Evolutionary conservation across 2,888 invertebrate species (phyloP).

Genomic region (Drosophila limbata): DNA sequence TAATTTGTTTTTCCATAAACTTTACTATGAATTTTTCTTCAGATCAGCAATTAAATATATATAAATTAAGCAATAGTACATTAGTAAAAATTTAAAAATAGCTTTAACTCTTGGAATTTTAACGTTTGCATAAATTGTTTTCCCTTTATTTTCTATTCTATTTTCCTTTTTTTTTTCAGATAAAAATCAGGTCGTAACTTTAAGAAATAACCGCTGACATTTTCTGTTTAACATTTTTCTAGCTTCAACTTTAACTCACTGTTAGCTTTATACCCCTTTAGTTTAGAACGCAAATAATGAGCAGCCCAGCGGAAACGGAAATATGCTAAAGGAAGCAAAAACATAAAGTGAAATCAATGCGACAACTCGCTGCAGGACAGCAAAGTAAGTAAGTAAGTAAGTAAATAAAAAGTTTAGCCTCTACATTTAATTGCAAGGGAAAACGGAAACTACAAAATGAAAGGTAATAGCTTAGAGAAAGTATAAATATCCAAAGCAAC

Average conservation of each 20-base stretch:
- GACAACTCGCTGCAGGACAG: not conserved
- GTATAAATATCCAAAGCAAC: not conserved
- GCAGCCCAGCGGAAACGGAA: slow-evolving; percentile 15
- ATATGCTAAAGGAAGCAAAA: slow-evolving; percentile 9
- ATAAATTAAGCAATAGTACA: too few species aligned
- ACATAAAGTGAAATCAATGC: slow-evolving; percentile 12
- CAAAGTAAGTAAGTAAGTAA: slow-evolving; percentile 1
- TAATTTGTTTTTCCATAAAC: not conserved
- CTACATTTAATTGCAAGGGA: slow-evolving; percentile 3
- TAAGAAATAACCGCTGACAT: not conserved
- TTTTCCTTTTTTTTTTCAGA: too few species aligned
- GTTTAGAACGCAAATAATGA: not conserved
- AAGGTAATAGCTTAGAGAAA: not conserved
- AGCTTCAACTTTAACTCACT: not conserved
- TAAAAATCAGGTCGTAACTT: not conserved
- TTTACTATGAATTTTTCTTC: too few species aligned
- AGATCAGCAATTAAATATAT: too few species aligned
- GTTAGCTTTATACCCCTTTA: not conserved
- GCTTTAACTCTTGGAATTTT: too few species aligned
- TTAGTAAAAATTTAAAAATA: too few species aligned
- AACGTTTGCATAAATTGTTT: too few species aligned
- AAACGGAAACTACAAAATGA: slow-evolving; percentile 6
- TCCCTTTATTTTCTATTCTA: too few species aligned
- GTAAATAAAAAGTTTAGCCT: slow-evolving; percentile 10
- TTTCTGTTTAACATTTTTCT: not conserved